Evolutionary conservation across 2,797 vertebrate genomes (phyloP).

Genomic region (Poecilia wingei): DNA sequence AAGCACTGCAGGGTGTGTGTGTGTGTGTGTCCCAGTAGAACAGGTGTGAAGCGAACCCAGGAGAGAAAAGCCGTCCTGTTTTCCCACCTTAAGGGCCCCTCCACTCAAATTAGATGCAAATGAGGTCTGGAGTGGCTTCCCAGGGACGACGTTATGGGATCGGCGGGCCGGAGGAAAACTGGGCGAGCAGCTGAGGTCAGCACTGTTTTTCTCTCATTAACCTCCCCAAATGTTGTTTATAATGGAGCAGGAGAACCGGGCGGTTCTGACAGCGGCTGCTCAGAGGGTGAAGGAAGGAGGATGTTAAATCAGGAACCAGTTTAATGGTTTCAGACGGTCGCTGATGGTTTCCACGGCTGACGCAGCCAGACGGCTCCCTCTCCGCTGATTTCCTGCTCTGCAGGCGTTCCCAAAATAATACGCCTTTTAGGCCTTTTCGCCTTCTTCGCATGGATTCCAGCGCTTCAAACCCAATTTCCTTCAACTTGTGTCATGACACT

Average conservation of each 20-base stretch:
- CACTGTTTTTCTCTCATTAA: conserved; percentile 68
- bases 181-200: conserved; percentile 54
- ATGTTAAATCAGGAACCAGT: conserved; percentile 2
- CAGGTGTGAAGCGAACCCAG: conserved; percentile 72
- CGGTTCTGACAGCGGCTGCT: conserved; percentile 43
- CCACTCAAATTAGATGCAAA: conserved; percentile 81
- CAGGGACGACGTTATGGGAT: conserved; percentile 72
- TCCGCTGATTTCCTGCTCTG: conserved; percentile 32
- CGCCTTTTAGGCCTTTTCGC: conserved; percentile 10
- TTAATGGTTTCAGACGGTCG: conserved; percentile 20
- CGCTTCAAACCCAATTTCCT: conserved; percentile 14
- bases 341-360: conserved; percentile 23
- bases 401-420: conserved; percentile 2
- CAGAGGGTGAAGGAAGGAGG: conserved; percentile 11
- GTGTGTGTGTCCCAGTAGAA: conserved; percentile 41
- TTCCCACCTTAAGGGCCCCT: conserved; percentile 67
- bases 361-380: conserved; percentile 26
- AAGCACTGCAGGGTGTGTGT: conserved; percentile 46
- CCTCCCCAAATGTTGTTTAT: conserved; percentile 66
- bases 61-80: conserved; percentile 62
- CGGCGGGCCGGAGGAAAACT: conserved; percentile 71
- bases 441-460: conserved; percentile 17
- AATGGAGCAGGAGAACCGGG: conserved; percentile 29
- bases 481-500: conserved; percentile 19
- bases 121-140: conserved; percentile 77